phyloP scores from a whole-genome alignment of 2,797 vertebrate genomes.

The Darevskia nairensis region DNA sequence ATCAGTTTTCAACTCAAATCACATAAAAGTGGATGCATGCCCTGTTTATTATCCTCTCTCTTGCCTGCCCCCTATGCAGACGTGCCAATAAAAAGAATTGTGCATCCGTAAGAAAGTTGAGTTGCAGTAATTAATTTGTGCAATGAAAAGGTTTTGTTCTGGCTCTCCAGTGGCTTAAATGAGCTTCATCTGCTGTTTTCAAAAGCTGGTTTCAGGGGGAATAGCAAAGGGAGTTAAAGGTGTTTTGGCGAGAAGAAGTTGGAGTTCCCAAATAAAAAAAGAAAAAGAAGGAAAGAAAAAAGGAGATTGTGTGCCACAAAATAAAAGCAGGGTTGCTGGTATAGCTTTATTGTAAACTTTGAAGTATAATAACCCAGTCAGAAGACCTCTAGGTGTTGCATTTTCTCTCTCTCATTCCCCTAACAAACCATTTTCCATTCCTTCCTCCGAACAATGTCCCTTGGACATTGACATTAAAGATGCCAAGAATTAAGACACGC shows the following conservation, averaged over 20 bases:
- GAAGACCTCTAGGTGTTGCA: constrained; percentile 50
- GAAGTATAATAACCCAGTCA: constrained; percentile 61
- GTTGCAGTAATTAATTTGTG: constrained; percentile 63
- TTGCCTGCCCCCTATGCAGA: constrained; percentile 38
- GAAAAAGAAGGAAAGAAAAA: constrained; percentile 60
- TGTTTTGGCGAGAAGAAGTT: constrained; percentile 50
- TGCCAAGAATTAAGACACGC: constrained; percentile 6
- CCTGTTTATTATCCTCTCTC: constrained; percentile 68
- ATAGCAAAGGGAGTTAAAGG: constrained; percentile 30
- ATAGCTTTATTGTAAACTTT: constrained; percentile 65
- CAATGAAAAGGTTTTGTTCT: constrained; percentile 58
- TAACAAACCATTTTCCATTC: neutral
- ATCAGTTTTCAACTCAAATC: constrained; percentile 63
- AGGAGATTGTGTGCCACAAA: constrained; percentile 24
- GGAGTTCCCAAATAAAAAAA: constrained; percentile 63
- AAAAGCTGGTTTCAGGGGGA: constrained; percentile 48
- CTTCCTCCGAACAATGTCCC: neutral
- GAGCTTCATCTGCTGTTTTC: constrained; percentile 20
- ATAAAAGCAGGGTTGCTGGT: constrained; percentile 63
- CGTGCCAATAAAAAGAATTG: constrained; percentile 56
- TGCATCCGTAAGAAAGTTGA: constrained; percentile 55
- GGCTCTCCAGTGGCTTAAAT: constrained; percentile 55
- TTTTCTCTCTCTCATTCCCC: constrained; percentile 38
- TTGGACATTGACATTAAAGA: neutral
- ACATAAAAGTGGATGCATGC: constrained; percentile 62